phyloP scores from a whole-genome alignment of 1,140 invertebrate species.

The Copidosoma floridanum region DNA sequence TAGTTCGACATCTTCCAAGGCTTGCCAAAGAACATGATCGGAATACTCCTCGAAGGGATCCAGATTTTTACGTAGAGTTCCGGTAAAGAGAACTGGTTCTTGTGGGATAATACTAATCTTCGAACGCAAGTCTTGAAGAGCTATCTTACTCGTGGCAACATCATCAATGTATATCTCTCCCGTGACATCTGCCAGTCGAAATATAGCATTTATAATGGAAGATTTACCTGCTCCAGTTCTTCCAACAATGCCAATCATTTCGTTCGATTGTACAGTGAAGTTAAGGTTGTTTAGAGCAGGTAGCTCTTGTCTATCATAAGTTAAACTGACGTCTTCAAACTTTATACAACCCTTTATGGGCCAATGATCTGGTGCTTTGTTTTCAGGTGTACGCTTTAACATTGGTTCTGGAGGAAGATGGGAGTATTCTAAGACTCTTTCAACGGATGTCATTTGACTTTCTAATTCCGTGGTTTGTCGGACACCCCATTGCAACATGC shows the following conservation, averaged over 20 bases:
- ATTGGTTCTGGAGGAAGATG: constrained; percentile 66
- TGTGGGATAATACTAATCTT: constrained; percentile 87
- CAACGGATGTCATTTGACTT: constrained; percentile 74
- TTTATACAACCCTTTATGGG: constrained; percentile 66
- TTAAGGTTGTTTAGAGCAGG: constrained; percentile 39
- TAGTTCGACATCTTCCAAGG: constrained; percentile 65
- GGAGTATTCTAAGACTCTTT: constrained; percentile 77
- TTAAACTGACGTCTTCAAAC: constrained; percentile 65
- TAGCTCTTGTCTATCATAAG: constrained; percentile 51
- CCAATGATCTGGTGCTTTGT: constrained; percentile 65
- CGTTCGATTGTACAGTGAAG: constrained; percentile 47
- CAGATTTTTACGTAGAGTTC: constrained; percentile 76
- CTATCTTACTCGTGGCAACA: constrained; percentile 61
- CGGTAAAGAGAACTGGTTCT: constrained; percentile 81
- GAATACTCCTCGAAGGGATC: constrained; percentile 78
- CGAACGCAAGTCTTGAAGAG: constrained; percentile 69
- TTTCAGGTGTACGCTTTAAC: constrained; percentile 49
- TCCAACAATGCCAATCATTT: constrained; percentile 69
- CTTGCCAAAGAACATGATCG: constrained; percentile 73
- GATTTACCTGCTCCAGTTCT: constrained; percentile 83
- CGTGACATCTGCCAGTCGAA: constrained; percentile 68
- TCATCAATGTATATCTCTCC: constrained; percentile 72
- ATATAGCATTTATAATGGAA: constrained; percentile 69
- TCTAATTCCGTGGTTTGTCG: constrained; percentile 69
- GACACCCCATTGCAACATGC: constrained; percentile 81